phyloP scores from a whole-genome alignment of 2,888 invertebrate species.

The Ischnura elegans region DNA sequence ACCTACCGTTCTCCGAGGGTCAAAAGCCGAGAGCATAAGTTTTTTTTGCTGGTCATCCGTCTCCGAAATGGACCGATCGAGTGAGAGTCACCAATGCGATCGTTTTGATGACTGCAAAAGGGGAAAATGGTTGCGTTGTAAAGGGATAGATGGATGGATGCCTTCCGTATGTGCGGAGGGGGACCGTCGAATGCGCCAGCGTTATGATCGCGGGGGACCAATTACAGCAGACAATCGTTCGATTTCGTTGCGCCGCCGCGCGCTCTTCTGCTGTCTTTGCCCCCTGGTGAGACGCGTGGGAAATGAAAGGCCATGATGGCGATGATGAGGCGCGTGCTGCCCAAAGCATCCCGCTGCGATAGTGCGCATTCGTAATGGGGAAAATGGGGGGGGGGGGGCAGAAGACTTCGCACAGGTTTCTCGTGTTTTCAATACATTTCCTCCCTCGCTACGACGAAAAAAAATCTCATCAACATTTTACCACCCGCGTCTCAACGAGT shows the following conservation, averaged over 20 bases:
- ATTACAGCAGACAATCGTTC: constrained; percentile 9
- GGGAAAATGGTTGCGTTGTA: too few relatives aligned
- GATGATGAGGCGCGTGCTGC: not conserved
- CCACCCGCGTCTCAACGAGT: not conserved
- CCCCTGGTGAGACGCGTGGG: not conserved
- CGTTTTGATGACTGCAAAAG: too few relatives aligned
- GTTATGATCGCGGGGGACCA: not conserved
- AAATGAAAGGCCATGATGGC: not conserved
- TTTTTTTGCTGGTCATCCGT: too few relatives aligned
- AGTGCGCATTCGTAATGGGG: not conserved
- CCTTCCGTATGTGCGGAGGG: not conserved
- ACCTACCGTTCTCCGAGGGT: too few relatives aligned
- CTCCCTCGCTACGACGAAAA: not conserved
- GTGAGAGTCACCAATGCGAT: too few relatives aligned
- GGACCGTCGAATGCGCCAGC: not conserved
- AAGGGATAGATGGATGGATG: too few relatives aligned
- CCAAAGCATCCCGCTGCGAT: not conserved
- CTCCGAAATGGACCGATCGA: too few relatives aligned
- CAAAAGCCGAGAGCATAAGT: too few relatives aligned
- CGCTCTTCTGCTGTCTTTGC: not conserved
- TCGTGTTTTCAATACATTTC: not conserved
- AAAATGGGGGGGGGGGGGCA: not conserved
- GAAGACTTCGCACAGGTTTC: not conserved
- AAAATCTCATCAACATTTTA: not conserved
- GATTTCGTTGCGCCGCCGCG: not conserved